Evolutionary conservation across 2,113 vertebrate genomes (phyloP).

Genomic region (Lasiurus cinereus): DNA sequence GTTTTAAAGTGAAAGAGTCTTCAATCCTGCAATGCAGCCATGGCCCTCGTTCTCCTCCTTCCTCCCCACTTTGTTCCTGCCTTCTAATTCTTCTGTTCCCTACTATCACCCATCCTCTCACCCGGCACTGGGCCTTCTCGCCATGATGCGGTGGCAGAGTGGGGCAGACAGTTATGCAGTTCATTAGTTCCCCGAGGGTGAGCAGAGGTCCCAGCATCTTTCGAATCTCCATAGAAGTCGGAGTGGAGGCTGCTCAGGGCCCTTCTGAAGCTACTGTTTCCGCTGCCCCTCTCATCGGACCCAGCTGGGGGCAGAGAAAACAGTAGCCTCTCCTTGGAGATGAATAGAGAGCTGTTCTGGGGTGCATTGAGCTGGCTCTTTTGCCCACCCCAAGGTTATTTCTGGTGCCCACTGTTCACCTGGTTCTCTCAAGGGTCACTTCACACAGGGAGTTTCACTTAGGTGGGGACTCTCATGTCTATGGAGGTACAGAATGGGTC

Average conservation of each 20-base stretch:
- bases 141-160: neutral
- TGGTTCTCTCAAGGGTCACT: neutral
- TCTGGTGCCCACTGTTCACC: neutral
- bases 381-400: neutral
- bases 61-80: neutral
- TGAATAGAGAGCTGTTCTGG: neutral
- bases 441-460: neutral
- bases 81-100: neutral
- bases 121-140: neutral
- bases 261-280: no score
- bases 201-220: neutral
- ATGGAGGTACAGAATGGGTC: neutral
- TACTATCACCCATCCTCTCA: accelerated
- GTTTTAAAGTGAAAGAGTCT: neutral
- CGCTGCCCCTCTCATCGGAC: no score
- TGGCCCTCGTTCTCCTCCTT: neutral
- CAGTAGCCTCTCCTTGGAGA: no score
- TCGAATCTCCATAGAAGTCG: neutral
- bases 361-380: neutral
- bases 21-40: neutral
- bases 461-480: neutral
- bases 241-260: no score
- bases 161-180: accelerated
- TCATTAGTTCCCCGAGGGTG: neutral
- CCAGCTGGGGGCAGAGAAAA: neutral